Percentiles rank a stretch among this genome's conserved stretches.
Conservation (phyloP, 2,797 vertebrate species). For the Merluccius polli region DNA sequence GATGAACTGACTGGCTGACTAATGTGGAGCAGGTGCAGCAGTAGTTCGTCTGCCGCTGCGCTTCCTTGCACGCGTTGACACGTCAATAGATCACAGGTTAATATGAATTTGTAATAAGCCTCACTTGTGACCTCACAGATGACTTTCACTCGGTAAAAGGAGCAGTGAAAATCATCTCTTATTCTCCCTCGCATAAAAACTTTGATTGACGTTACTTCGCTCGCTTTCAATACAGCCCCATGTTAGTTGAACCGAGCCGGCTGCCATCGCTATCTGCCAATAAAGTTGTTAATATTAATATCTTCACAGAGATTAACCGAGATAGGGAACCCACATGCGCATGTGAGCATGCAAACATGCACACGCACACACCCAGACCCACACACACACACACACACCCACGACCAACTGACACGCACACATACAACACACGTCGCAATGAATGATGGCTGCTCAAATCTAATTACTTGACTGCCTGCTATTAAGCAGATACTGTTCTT, state of each 20-base stretch:
- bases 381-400: slow-evolving; percentile 22
- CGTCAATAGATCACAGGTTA: slow-evolving; percentile 41
- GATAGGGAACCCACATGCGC: slow-evolving; percentile 43
- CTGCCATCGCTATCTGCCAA: slow-evolving; percentile 57
- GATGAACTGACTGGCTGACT: neutral
- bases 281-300: slow-evolving; percentile 67
- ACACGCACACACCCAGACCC: neutral
- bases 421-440: slow-evolving; percentile 27
- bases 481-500: slow-evolving; percentile 30
- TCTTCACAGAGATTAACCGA: slow-evolving; percentile 46
- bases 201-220: slow-evolving; percentile 47
- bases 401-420: neutral
- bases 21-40: neutral
- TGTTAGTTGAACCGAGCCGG: slow-evolving; percentile 50
- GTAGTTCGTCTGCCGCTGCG: slow-evolving; percentile 40
- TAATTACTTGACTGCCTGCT: slow-evolving; percentile 61
- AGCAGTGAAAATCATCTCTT: slow-evolving; percentile 33
- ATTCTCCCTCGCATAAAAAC: slow-evolving; percentile 31
- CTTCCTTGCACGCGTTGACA: slow-evolving; percentile 30
- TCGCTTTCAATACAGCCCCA: slow-evolving; percentile 47
- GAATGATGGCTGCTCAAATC: slow-evolving; percentile 62
- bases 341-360: slow-evolving; percentile 11
- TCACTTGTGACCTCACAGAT: slow-evolving; percentile 39
- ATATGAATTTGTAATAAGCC: slow-evolving; percentile 47
- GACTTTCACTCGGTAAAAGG: slow-evolving; percentile 31